Base-by-base conservation (phyloP, 2,888 invertebrate species). In the Xanthorhoe spadicearia region DNA sequence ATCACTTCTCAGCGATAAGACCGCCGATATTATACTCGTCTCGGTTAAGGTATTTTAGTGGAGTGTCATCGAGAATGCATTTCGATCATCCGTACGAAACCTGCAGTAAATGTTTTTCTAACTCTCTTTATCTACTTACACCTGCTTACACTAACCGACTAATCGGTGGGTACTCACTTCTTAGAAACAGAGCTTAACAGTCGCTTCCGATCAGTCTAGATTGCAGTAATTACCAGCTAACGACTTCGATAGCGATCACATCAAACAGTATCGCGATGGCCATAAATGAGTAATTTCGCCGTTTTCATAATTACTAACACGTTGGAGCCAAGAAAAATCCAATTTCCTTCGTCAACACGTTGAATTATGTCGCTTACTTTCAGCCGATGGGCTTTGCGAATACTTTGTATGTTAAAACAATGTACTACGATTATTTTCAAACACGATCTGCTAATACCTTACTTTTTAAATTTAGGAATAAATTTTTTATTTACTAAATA, bases 241-340 rank as follows among this genome's bases (percentile, higher is more conserved):
- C 68, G 69, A 69, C 68, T 63, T 23, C 59, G 78, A 79, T 78
- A 71, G 73, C 74, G 46, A 80, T 81, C 80, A 74, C 69, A 59
- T 67, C 71, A 59, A 64, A 67, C 64, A 64, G 69, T 76, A 79
- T 77, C 78, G 70, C 72, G 78, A 80, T 78, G 70, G 70, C 75
- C 69, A 73, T 75, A 79, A 84, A 83, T 79, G 78, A 83, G 81
- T 83, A 78, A 83, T 84, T 83, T 78, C 73, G 68, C 77, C 69
- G 82, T 82, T 83, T 79, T 74, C 80, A 80, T 84, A 82, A 84
- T 79, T 81, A 79, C 78, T 77, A 77, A 82, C 70, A 72, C 61
- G 71, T 57, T 68, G 46, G 35, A 64, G 76, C 69, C 70, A 74
- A 77, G 77, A 76, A 79, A 80, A 78, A 79, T 74, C 74, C 74